Evolutionary conservation across 2,888 invertebrate species (phyloP), one percentile per base, ranked within the genome.

Genomic region (Zygogramma bicolorata): DNA sequence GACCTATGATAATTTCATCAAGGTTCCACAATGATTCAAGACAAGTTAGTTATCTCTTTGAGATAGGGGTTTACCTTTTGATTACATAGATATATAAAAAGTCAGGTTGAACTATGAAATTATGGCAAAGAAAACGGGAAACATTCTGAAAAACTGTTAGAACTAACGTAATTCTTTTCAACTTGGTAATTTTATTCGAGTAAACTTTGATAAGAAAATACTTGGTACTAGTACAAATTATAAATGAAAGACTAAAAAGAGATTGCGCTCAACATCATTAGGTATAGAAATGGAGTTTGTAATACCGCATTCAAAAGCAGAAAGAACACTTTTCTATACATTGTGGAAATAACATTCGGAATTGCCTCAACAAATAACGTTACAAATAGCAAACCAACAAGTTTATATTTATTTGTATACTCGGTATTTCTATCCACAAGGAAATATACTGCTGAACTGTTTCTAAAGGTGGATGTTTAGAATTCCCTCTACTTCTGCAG

Each of bases 401-500:
- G 69, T 75, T 75, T 73, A 72, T 72, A 75, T 75, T 75, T 75
- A 73, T 75, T 69, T 65, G 40, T 65, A 66, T 65, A 70, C 60
- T 53, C 53, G 25, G 53, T 53, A 27, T 53, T 53, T 53, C 53
- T 53, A 27, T 53, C 53, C 27, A 27, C 53, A 25, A n/a, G 25
- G 53, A 53, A 27, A 22, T 53, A 25, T 25, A 53, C 53, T 27
- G 53, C 53, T n/a, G 53, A 27, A 53, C 22, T 27, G 53, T 53
- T 53, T 53, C 20, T 34, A 5, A 40, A 27, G 53, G 60, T 70
- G 61, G 66, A 70, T 66, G 65, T 66, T 65, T 70, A 65, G 66
- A 65, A 66, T 70, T 70, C 61, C 61, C 65, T 60, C 60, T 60
- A 70, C 18, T 70, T 70, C 70, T 61, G 60, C 53, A 66, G 70